phyloP scores from a whole-genome alignment of 2,797 vertebrate genomes.

The Gymnodraco acuticeps region DNA sequence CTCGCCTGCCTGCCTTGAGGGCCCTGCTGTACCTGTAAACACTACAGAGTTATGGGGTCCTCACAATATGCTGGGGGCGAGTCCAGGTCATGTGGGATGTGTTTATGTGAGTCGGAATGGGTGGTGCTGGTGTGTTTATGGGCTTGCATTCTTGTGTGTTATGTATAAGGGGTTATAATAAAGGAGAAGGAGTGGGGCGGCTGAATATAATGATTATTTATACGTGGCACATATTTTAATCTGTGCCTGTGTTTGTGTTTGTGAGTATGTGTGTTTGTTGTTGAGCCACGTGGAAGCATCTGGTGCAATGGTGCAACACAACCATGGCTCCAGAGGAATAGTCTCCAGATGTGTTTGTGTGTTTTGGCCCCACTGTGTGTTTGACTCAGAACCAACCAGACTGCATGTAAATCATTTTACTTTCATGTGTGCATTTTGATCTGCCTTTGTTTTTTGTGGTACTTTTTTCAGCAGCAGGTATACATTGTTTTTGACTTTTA shows the following conservation, averaged over 20 bases:
- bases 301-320: conserved; percentile 71
- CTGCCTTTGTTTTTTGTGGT: conserved; percentile 16
- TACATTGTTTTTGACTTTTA: conserved; percentile 15
- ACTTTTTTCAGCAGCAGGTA: conserved; percentile 27
- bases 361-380: conserved; percentile 62
- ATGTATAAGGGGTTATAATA: conserved; percentile 17
- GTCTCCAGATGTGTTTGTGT: conserved; percentile 81
- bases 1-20: conserved; percentile 55
- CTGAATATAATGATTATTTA: conserved; percentile 55
- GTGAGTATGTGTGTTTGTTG: conserved; percentile 44
- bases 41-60: conserved; percentile 67
- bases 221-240: conserved; percentile 45
- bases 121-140: conserved; percentile 27
- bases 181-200: conserved; percentile 14
- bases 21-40: conserved; percentile 71
- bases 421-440: conserved; percentile 31
- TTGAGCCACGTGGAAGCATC: conserved; percentile 76
- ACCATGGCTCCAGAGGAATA: conserved; percentile 61
- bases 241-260: conserved; percentile 8
- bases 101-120: conserved; percentile 42
- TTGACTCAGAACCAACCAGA: conserved; percentile 45
- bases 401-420: conserved; percentile 54
- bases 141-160: conserved; percentile 43
- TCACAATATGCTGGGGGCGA: conserved; percentile 67
- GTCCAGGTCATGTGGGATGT: conserved; percentile 68